Conservation (phyloP, 1,140 invertebrate genomes). For the Littorina saxatilis region DNA sequence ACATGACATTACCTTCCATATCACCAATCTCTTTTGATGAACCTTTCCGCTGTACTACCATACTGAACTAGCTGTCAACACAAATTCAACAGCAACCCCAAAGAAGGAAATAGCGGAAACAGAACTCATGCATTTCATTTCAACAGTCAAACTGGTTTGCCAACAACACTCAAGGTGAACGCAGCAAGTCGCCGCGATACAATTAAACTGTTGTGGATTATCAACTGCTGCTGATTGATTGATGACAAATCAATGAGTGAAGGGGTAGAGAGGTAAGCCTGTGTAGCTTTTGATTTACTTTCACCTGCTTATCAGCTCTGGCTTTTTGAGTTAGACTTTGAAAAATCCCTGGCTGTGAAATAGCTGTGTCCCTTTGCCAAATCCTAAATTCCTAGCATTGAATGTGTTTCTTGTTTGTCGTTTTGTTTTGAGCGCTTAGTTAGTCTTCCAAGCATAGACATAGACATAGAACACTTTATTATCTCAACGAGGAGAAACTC, state of each 20-base stretch:
- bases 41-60: not conserved
- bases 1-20: not conserved
- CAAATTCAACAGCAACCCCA: not conserved
- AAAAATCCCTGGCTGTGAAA: constrained; percentile 15
- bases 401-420: not conserved
- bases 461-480: too few species aligned
- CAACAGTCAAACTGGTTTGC: not conserved
- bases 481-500: too few species aligned
- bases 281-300: constrained; percentile 3
- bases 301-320: not conserved
- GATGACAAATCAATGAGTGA: not conserved
- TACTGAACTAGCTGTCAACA: not conserved
- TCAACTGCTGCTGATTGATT: not conserved
- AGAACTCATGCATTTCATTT: not conserved
- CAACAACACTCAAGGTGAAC: not conserved
- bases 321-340: constrained; percentile 20
- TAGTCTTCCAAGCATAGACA: not conserved
- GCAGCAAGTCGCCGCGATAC: too few species aligned
- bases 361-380: not conserved
- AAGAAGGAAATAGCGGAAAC: not conserved
- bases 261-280: not conserved
- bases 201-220: constrained; percentile 2
- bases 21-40: not conserved
- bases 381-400: not conserved
- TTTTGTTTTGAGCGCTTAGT: not conserved